These are phyloP conservation scores for Ptychoptera contaminata DNA, from an alignment of 2,888 invertebrate species.

Conservation along the genomic window DNA sequence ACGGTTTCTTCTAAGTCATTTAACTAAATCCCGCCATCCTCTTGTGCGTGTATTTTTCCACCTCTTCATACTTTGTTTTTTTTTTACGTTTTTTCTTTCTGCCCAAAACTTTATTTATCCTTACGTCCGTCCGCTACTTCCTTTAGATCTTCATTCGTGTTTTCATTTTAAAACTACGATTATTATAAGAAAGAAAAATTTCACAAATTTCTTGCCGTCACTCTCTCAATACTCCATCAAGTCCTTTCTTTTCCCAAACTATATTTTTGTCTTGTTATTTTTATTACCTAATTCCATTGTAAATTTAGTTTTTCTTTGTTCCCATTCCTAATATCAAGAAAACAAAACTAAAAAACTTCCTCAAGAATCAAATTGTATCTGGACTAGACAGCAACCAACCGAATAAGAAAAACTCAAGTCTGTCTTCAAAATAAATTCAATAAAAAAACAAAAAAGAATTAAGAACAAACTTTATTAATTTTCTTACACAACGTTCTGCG, in stretches of 20 bases:
- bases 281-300: neutral
- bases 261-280: neutral
- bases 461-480: neutral
- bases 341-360: neutral
- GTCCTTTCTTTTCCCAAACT: neutral
- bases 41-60: neutral
- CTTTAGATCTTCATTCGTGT: neutral
- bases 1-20: slow-evolving; percentile 61
- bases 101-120: slow-evolving; percentile 1
- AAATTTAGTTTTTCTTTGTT: neutral
- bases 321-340: neutral
- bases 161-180: neutral
- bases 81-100: slow-evolving; percentile 8
- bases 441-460: neutral
- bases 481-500: slow-evolving; percentile 6
- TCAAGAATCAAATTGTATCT: neutral
- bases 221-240: neutral
- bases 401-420: neutral
- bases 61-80: neutral
- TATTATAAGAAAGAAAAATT: neutral
- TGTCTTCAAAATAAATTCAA: too few species aligned
- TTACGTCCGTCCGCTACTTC: neutral
- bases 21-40: slow-evolving; percentile 4
- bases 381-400: neutral
- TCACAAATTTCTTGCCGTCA: neutral